Conservation (phyloP, 2,888 invertebrate species). For the Pinctada fucata region DNA sequence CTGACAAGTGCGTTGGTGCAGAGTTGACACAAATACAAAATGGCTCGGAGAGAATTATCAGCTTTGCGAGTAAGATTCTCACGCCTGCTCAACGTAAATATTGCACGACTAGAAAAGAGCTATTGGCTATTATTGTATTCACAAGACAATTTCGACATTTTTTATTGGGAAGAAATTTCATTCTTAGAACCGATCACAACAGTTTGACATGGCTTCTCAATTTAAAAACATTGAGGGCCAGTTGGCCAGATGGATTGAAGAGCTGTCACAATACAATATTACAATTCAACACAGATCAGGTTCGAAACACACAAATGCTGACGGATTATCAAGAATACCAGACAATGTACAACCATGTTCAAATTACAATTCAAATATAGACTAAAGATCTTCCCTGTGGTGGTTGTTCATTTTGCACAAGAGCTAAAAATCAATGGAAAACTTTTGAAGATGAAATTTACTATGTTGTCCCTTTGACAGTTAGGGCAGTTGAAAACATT, state of each 20-base stretch:
- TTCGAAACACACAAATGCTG: conserved; percentile 15
- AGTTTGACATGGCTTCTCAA: conserved; percentile 2
- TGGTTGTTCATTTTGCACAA: conserved; percentile 32
- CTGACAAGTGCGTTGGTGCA: conserved; percentile 9
- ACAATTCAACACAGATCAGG: conserved; percentile 36
- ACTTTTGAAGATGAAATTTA: conserved; percentile 21
- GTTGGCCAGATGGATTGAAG: conserved; percentile 45
- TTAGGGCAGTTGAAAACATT: not conserved
- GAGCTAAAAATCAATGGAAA: conserved; percentile 23
- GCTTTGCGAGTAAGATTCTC: conserved; percentile 36
- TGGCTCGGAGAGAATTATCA: not conserved
- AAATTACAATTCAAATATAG: conserved; percentile 9
- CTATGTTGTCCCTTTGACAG: conserved; percentile 21
- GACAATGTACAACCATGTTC: not conserved
- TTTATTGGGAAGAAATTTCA: conserved; percentile 26
- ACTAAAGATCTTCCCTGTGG: conserved; percentile 32
- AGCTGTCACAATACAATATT: conserved; percentile 48
- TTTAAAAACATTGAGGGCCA: conserved; percentile 6
- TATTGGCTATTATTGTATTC: conserved; percentile 32
- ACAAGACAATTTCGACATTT: conserved; percentile 33
- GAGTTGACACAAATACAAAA: not conserved
- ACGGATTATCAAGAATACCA: not conserved
- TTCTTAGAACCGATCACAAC: conserved; percentile 34
- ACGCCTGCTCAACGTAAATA: conserved; percentile 37
- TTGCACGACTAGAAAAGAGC: conserved; percentile 32